Evolutionary conservation across 2,888 invertebrate genomes (phyloP).

Genomic region (Neoascia interrupta): DNA sequence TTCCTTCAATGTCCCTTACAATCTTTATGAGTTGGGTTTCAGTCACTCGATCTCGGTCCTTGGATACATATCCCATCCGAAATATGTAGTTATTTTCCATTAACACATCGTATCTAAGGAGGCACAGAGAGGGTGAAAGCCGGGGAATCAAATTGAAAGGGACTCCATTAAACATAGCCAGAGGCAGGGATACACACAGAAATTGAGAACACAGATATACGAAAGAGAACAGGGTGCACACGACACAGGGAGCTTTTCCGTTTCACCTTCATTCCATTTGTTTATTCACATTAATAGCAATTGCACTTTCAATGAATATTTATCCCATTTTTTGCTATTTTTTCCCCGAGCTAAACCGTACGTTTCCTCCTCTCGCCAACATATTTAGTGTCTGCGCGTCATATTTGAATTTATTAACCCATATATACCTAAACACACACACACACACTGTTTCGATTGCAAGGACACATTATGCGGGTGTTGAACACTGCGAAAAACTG

Average conservation of each 20-base stretch:
- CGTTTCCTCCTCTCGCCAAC: no score
- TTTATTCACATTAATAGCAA: conserved; percentile 22
- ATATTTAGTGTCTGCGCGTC: conserved; percentile 32
- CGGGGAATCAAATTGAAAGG: conserved; percentile 35
- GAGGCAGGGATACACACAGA: conserved; percentile 22
- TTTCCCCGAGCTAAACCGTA: no score
- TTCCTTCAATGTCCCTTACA: neutral
- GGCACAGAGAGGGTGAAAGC: neutral
- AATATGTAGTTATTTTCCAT: conserved; percentile 56
- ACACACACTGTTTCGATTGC: conserved; percentile 30
- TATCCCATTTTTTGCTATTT: no score
- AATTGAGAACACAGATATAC: no score
- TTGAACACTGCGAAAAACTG: neutral
- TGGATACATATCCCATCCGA: conserved; percentile 2
- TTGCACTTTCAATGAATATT: conserved; percentile 45
- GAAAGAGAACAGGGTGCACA: neutral
- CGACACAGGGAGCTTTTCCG: neutral
- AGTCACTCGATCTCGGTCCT: no score
- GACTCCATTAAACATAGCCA: conserved; percentile 47
- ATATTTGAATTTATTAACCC: conserved; percentile 65
- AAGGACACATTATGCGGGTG: conserved; percentile 7
- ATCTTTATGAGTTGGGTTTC: conserved; percentile 6
- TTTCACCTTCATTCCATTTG: neutral
- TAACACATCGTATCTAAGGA: conserved; percentile 32
- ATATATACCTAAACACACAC: no score